Conservation (phyloP, 2,888 invertebrate species). For the Noctua pronuba region DNA sequence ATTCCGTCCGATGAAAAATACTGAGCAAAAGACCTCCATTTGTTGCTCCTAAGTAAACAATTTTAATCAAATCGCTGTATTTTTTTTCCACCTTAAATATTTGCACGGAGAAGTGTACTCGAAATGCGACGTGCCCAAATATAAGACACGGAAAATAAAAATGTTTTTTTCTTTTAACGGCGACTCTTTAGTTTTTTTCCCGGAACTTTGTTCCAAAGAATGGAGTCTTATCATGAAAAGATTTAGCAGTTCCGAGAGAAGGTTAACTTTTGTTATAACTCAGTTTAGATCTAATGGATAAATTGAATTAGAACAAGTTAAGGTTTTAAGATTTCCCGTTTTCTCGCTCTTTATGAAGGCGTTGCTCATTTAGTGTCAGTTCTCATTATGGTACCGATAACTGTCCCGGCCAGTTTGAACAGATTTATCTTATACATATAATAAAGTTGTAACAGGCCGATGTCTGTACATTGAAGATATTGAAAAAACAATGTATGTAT, state of each 20-base stretch:
- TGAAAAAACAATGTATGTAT: too few relatives aligned
- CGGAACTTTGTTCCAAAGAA: slow-evolving; percentile 26
- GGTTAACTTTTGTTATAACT: slow-evolving; percentile 64
- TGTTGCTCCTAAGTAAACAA: slow-evolving; percentile 76
- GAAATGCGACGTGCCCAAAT: slow-evolving; percentile 52
- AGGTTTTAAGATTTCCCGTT: slow-evolving; percentile 48
- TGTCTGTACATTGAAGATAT: too few relatives aligned
- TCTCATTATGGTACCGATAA: slow-evolving; percentile 17
- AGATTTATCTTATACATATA: neutral
- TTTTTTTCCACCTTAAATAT: slow-evolving; percentile 66
- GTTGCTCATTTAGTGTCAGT: slow-evolving; percentile 38
- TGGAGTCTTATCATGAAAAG: slow-evolving; percentile 44
- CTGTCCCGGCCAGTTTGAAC: neutral
- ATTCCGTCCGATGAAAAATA: slow-evolving; percentile 77
- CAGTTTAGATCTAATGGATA: slow-evolving; percentile 59
- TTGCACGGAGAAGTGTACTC: slow-evolving; percentile 49
- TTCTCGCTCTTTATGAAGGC: slow-evolving; percentile 35
- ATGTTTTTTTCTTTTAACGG: slow-evolving; percentile 52
- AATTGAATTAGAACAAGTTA: slow-evolving; percentile 60
- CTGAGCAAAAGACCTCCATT: slow-evolving; percentile 69
- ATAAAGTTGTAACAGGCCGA: too few relatives aligned
- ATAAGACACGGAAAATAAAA: slow-evolving; percentile 51
- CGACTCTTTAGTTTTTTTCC: slow-evolving; percentile 33
- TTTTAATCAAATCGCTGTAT: slow-evolving; percentile 77
- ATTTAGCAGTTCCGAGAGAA: slow-evolving; percentile 53